Evolutionary conservation across 2,888 invertebrate species (phyloP).

Genomic region (Lamproptera curius): DNA sequence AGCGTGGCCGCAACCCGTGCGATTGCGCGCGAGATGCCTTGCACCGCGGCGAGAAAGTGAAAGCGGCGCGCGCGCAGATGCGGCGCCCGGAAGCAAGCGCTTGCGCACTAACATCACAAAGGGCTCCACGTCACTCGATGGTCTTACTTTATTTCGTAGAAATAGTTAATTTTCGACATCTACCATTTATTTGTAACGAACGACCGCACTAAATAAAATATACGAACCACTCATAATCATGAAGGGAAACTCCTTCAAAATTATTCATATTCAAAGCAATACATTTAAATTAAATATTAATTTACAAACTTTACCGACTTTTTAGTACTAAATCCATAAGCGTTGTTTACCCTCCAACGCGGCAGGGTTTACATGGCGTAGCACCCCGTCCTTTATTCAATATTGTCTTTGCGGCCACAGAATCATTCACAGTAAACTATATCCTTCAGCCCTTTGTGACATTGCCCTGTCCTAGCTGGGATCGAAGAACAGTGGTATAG

Average conservation of each 20-base stretch:
- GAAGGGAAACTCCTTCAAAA: too few species aligned
- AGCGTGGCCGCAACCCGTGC: constrained; percentile 47
- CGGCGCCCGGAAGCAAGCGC: constrained; percentile 68
- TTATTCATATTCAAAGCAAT: too few species aligned
- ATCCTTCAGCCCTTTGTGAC: too few species aligned
- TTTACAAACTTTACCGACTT: constrained; percentile 72
- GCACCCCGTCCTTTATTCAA: too few species aligned
- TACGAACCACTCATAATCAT: too few species aligned
- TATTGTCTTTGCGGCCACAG: too few species aligned
- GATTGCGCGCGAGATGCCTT: constrained; percentile 55
- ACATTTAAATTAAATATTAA: too few species aligned
- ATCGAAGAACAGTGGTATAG: constrained; percentile 13
- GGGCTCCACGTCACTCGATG: constrained; percentile 26
- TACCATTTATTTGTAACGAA: background rate
- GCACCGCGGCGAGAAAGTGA: constrained; percentile 70
- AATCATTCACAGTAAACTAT: too few species aligned
- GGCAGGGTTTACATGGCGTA: constrained; percentile 54
- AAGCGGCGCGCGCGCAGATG: constrained; percentile 70
- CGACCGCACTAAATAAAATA: too few species aligned
- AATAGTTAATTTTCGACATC: background rate
- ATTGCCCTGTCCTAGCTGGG: too few species aligned
- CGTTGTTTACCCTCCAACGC: constrained; percentile 57
- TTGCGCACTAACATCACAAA: constrained; percentile 52
- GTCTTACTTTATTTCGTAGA: too few species aligned
- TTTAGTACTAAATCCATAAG: constrained; percentile 74